These are phyloP conservation scores for Aleiodes alternator DNA, from an alignment of 2,888 invertebrate genomes.

Conservation along the genomic window DNA sequence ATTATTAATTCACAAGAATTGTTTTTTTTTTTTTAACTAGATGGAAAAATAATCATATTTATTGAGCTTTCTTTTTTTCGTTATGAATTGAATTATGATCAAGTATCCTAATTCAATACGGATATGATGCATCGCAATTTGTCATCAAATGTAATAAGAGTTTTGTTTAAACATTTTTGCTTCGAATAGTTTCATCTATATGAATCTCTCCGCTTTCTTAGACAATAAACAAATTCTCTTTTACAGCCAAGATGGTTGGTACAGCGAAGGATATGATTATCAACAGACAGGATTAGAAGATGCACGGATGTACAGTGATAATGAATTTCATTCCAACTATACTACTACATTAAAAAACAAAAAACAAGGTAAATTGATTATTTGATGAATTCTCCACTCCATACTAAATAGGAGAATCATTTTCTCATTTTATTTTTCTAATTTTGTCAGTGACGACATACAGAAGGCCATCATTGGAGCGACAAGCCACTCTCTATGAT, in stretches of 20 bases:
- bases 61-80: no score
- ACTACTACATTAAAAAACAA: conserved; percentile 66
- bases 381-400: no score
- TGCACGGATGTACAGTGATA: conserved; percentile 75
- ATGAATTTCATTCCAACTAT: conserved; percentile 75
- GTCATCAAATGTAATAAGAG: no score
- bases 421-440: neutral
- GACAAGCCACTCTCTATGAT: conserved; percentile 87
- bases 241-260: conserved; percentile 79
- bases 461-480: conserved; percentile 86
- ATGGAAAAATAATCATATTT: no score
- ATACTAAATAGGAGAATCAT: neutral
- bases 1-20: conserved; percentile 46
- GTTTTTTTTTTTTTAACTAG: neutral
- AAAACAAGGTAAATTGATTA: conserved; percentile 54
- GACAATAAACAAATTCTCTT: conserved; percentile 26
- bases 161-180: no score
- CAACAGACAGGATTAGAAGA: conserved; percentile 75
- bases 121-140: no score
- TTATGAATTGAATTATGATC: neutral
- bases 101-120: no score
- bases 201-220: neutral
- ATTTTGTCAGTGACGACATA: conserved; percentile 69
- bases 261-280: conserved; percentile 77
- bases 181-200: no score